Evolutionary conservation across 1,140 invertebrate species (phyloP), one percentile per base, ranked within the genome.

Genomic region (Zaprionus ghesquierei): DNA sequence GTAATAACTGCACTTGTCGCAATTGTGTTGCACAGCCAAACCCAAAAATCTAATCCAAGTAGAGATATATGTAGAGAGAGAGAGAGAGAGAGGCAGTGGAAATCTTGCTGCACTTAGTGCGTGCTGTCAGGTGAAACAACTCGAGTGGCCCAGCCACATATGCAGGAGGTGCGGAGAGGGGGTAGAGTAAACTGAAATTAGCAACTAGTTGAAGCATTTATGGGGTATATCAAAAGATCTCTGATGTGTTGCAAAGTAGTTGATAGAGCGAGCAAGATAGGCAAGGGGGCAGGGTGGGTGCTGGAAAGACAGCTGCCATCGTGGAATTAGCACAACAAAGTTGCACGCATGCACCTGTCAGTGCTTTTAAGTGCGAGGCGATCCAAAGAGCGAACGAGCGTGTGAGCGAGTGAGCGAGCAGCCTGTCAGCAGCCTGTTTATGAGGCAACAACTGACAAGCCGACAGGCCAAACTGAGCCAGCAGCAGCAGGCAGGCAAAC

Each of bases 271-370:
- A 49, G 41, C 9, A 10, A 55, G 15, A 51, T 15, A 20, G n/a
- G 12, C n/a, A 23, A 10, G 1, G 9, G 2, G n/a, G 10, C 3
- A 35, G 12, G 18, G 15, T 5, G 9, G 10, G 2, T 3, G 22
- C 12, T 2, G 0, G 12, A 10, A 3, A 23, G 44, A 66, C 74
- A 58, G 60, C 44, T 75, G 53, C 76, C 80, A 61, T 55, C 5
- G 50, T 70, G 33, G 53, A 62, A 72, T 69, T 81, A 75, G 82
- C 63, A 75, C 75, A 81, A 79, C 81, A 86, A 86, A 78, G 75
- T 81, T 71, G 64, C 68, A 68, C 18, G 75, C 75, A 76, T 86
- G 84, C 79, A 89, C 76, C 82, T 87, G 73, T 89, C 84, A 73
- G 76, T 69, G 84, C 68, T 69, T 77, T 79, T 77, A 81, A 81